Evolutionary conservation across 2,113 vertebrate species (phyloP).

Genomic region (Etia nguti): DNA sequence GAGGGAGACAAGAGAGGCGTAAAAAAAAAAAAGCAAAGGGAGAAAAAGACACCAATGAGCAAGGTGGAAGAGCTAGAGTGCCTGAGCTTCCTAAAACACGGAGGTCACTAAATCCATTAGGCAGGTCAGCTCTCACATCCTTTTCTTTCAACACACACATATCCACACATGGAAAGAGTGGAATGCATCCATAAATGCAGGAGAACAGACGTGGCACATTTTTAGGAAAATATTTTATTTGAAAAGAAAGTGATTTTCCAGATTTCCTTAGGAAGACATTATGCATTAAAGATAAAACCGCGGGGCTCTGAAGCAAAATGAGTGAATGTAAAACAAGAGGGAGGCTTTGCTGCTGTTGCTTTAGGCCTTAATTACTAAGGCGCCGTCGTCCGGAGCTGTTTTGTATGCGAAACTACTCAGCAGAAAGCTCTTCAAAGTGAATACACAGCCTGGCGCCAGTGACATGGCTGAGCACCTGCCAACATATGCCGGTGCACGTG

Average conservation of each 20-base stretch:
- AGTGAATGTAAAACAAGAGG: conserved; percentile 49
- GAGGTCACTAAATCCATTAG: conserved; percentile 48
- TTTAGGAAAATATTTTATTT: conserved; percentile 8
- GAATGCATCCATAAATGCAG: neutral
- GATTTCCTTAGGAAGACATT: conserved; percentile 31
- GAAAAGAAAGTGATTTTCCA: conserved; percentile 7
- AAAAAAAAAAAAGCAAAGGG: neutral
- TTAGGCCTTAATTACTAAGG: conserved; percentile 66
- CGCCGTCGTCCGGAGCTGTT: conserved; percentile 49
- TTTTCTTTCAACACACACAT: neutral
- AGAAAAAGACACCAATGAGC: neutral
- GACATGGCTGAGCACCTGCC: conserved; percentile 47
- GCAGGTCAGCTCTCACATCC: conserved; percentile 22
- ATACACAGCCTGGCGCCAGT: conserved; percentile 32
- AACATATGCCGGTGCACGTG: neutral
- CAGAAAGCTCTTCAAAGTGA: conserved; percentile 62
- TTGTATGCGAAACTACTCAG: conserved; percentile 56
- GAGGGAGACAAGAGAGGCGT: neutral
- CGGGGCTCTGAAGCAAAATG: conserved; percentile 24
- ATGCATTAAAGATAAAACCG: conserved; percentile 43
- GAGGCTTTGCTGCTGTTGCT: conserved; percentile 53
- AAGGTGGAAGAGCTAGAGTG: neutral
- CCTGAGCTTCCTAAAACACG: neutral
- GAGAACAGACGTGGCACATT: neutral
- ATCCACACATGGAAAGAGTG: neutral